Evolutionary conservation across 2,113 vertebrate species (phyloP).

Genomic region (Callipepla californica): DNA sequence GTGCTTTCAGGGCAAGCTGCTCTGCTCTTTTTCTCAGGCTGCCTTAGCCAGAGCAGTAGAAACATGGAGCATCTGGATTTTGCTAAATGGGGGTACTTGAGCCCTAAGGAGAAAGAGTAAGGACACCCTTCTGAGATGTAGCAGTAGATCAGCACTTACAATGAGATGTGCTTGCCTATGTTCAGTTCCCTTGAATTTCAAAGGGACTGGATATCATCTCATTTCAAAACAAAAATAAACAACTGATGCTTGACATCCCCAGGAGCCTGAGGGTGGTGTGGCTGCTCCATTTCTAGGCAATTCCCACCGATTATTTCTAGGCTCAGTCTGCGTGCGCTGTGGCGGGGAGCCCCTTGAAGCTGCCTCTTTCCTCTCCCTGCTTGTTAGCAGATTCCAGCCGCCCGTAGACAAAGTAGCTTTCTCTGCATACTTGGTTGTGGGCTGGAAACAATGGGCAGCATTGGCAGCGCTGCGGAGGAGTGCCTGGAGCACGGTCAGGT

Average conservation of each 20-base stretch:
- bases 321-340: neutral
- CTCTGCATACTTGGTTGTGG: conserved; percentile 37
- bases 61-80: neutral
- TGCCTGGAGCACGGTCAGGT: neutral
- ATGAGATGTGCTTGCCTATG: neutral
- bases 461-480: conserved; percentile 18
- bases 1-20: neutral
- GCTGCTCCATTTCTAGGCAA: neutral
- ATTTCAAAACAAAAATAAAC: neutral
- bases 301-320: neutral
- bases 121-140: neutral
- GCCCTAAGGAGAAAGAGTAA: neutral
- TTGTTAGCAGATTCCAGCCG: conserved; percentile 43
- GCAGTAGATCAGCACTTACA: neutral
- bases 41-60: neutral
- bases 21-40: conserved; percentile 25
- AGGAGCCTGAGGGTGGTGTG: neutral
- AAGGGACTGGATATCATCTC: neutral
- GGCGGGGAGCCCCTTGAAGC: neutral
- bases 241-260: neutral
- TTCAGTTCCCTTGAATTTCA: neutral
- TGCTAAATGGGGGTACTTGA: neutral
- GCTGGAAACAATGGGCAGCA: conserved; percentile 56
- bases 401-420: conserved; percentile 59
- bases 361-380: conserved; percentile 35